A percentile compares a stretch with the other conserved stretches of the same genome.
Evolutionary conservation across 2,888 invertebrate species (phyloP).

Genomic region (Amphipyra tragopoginis): DNA sequence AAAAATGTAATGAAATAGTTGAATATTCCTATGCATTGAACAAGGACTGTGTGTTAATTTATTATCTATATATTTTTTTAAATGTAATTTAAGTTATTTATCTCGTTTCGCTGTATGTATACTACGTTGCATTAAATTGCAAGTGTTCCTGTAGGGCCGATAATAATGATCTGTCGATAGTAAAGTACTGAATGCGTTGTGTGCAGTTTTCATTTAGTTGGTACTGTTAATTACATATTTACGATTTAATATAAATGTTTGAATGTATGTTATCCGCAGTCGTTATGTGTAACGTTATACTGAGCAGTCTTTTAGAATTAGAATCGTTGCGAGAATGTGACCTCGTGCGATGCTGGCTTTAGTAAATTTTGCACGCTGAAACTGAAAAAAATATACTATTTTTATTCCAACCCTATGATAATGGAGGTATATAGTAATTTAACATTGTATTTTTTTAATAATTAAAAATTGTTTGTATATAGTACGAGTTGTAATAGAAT

Average conservation of each 20-base stretch:
- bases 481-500: constrained; percentile 88
- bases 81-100: constrained; percentile 87
- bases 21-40: constrained; percentile 85
- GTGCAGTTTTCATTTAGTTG: constrained; percentile 77
- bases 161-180: constrained; percentile 80
- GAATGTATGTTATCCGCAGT: constrained; percentile 72
- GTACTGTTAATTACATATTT: constrained; percentile 68
- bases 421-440: constrained; percentile 86
- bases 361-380: constrained; percentile 87
- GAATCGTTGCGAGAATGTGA: constrained; percentile 77
- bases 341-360: constrained; percentile 82
- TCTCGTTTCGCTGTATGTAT: constrained; percentile 74
- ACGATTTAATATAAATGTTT: constrained; percentile 70
- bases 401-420: constrained; percentile 87
- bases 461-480: constrained; percentile 87
- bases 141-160: constrained; percentile 72
- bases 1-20: constrained; percentile 79
- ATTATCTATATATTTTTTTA: constrained; percentile 81
- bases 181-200: constrained; percentile 74
- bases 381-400: constrained; percentile 78
- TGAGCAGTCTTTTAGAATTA: constrained; percentile 67
- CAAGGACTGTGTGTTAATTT: constrained; percentile 88
- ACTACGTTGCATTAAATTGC: constrained; percentile 73
- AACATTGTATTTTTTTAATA: constrained; percentile 87
- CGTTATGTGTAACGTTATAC: constrained; percentile 68